Percentiles rank a stretch among this genome's conserved stretches.
Conservation (phyloP, 1,140 invertebrate genomes). For the Zophobas atratus region DNA sequence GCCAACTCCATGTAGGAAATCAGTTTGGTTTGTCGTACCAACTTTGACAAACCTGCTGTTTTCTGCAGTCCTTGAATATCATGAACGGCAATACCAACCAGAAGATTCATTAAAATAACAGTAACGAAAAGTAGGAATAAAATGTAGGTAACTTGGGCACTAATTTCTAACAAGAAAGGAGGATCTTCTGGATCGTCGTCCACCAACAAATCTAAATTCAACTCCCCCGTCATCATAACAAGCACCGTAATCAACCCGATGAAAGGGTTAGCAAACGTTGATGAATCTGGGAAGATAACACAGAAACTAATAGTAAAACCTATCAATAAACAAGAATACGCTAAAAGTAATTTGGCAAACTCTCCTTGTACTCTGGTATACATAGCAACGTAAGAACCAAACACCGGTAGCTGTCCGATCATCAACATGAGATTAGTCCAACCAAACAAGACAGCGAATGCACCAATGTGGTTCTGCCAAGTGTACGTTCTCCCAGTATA, state of each 20-base stretch:
- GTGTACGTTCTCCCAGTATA: conserved; percentile 83
- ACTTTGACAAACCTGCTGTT: conserved; percentile 81
- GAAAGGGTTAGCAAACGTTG: conserved; percentile 84
- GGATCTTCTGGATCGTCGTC: conserved; percentile 76
- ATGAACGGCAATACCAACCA: conserved; percentile 86
- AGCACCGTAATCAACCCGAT: conserved; percentile 86
- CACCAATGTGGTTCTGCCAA: conserved; percentile 88
- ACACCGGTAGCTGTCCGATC: conserved; percentile 88
- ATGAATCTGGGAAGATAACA: conserved; percentile 86
- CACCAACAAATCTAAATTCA: conserved; percentile 80
- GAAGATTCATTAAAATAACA: conserved; percentile 86
- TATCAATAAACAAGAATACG: conserved; percentile 87
- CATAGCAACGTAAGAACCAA: conserved; percentile 91
- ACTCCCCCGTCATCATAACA: conserved; percentile 93
- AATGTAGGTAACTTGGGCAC: conserved; percentile 81
- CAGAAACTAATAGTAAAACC: conserved; percentile 91
- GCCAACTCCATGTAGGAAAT: conserved; percentile 83
- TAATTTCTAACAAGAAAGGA: conserved; percentile 76
- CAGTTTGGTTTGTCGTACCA: conserved; percentile 84
- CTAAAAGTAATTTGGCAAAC: conserved; percentile 86
- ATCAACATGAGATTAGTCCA: conserved; percentile 92
- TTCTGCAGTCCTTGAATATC: conserved; percentile 86
- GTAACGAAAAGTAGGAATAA: conserved; percentile 84
- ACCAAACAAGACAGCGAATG: conserved; percentile 85
- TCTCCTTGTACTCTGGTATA: conserved; percentile 88